These are phyloP conservation scores for Aurelia aurita complex sp. Pacific DNA, from an alignment of 30 jellyfish, hydroid and myxozoan genomes.

Conservation along the genomic window DNA sequence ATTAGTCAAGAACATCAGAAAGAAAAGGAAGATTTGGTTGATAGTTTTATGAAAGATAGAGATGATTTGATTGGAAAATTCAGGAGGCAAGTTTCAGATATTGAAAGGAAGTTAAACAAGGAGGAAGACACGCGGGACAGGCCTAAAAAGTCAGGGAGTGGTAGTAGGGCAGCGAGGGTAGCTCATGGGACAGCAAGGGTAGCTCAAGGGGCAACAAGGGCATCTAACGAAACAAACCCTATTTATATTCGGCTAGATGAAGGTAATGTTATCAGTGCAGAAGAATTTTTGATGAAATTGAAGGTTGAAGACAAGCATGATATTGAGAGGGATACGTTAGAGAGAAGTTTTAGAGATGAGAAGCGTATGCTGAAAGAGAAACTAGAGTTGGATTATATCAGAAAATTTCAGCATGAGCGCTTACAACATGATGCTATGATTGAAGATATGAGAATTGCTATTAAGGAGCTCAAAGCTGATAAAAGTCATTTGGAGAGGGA, in stretches of 20 bases:
- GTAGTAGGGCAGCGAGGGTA: not conserved
- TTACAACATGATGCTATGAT: constrained; percentile 53
- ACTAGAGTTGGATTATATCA: constrained; percentile 67
- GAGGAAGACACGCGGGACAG: not conserved
- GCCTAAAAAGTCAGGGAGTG: not conserved
- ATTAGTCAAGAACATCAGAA: constrained; percentile 83
- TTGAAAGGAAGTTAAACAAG: constrained; percentile 47
- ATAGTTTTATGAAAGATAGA: constrained; percentile 76
- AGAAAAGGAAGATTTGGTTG: constrained; percentile 76
- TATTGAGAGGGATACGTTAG: constrained; percentile 81
- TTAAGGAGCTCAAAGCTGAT: constrained; percentile 64
- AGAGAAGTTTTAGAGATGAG: constrained; percentile 82
- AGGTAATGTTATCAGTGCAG: constrained; percentile 73
- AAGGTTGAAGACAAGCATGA: constrained; percentile 79
- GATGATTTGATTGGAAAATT: constrained; percentile 69
- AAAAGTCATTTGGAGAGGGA: constrained; percentile 24
- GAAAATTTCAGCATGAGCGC: constrained; percentile 60
- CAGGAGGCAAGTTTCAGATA: constrained; percentile 63
- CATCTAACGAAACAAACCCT: constrained; percentile 12
- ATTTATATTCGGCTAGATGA: constrained; percentile 57
- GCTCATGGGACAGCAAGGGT: not conserved
- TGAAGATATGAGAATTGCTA: constrained; percentile 54
- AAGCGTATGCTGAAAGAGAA: constrained; percentile 69
- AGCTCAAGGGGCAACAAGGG: not conserved
- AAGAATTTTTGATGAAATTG: constrained; percentile 74